Evolutionary conservation across 2,888 invertebrate genomes (phyloP), one percentile per base, ranked within the genome.

Genomic region (Chydorus sphaericus): DNA sequence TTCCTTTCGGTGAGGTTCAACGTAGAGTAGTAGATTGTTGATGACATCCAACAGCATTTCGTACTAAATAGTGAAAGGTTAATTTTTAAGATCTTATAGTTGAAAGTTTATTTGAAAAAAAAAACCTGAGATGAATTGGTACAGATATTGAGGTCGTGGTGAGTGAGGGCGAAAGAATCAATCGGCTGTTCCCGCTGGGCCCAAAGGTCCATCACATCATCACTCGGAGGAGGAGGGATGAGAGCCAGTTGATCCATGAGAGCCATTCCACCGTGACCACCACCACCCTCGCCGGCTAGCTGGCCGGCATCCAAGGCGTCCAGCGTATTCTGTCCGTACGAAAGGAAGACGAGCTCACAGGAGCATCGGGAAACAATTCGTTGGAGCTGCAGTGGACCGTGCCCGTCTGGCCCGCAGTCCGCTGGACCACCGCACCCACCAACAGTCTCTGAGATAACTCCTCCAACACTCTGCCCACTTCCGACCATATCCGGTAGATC

Each of bases 81-180:
- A 26, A 54, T 5, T n/a, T 18, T 14, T 11, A 36, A n/a, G n/a
- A 36, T 10, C 8, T n/a, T 23, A 20, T 20, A 6, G 1, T 55
- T 20, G 2, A 23, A 54, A 2, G 55, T 4, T 14, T 28, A 29
- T 30, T 26, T 31, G 6, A 33, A 11, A 39, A 48, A 39, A 55
- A 39, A 14, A 16, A 83, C 83, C 73, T 85, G 85, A 61, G 89
- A 68, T 0, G 92, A 91, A 73, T 94, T 96, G 39, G 94, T 93
- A 73, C 90, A 92, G n/a, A 94, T 92, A 68, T 96, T 93, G 33
- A 98, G 77, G 73, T 97, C 97, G 68, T 98, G 91, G 74, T 98
- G 98, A 82, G 96, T 92, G 51, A 98, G 75, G 0, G 94, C 96
- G 69, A 98, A 94, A 2, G 93, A 91, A 74, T 98, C 96, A 48